phyloP scores from a whole-genome alignment of 2,888 invertebrate genomes.

The Schrankia costaestrigalis region DNA sequence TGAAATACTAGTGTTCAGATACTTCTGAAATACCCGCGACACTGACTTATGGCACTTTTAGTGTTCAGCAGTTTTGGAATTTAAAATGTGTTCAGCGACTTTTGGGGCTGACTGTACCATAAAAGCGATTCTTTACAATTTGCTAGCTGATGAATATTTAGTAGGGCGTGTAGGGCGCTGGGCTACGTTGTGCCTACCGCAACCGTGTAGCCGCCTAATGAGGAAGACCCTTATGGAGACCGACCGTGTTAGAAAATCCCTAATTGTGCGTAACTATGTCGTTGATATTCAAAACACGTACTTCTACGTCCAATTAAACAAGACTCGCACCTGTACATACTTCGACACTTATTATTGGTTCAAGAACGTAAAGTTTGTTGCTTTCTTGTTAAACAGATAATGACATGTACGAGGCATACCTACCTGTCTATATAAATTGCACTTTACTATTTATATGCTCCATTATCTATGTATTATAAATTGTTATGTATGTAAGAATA shows the following conservation, averaged over 20 bases:
- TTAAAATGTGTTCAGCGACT: too few species aligned
- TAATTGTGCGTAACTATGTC: conserved; percentile 67
- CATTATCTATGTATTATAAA: conserved; percentile 2
- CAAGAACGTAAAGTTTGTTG: conserved; percentile 22
- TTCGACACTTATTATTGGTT: conserved; percentile 27
- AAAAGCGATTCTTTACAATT: conserved; percentile 61
- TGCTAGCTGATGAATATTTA: conserved; percentile 69
- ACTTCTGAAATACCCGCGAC: too few species aligned
- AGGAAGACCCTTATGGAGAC: conserved; percentile 62
- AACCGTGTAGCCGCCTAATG: conserved; percentile 65
- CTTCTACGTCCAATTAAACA: conserved; percentile 57
- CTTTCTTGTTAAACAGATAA: conserved; percentile 23
- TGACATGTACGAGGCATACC: conserved; percentile 19
- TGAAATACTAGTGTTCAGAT: too few species aligned
- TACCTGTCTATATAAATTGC: conserved; percentile 8
- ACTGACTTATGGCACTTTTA: too few species aligned
- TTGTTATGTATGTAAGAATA: too few species aligned
- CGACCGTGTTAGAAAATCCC: conserved; percentile 66
- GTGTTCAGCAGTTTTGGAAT: too few species aligned
- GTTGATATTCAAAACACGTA: conserved; percentile 62
- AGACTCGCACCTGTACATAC: conserved; percentile 36
- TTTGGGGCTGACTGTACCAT: too few species aligned
- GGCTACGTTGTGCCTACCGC: conserved; percentile 35
- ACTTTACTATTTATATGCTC: conserved; percentile 1
- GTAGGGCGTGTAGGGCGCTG: conserved; percentile 43